Evolutionary conservation across 2,888 invertebrate genomes (phyloP).

Genomic region (Pseudanteris insignis): DNA sequence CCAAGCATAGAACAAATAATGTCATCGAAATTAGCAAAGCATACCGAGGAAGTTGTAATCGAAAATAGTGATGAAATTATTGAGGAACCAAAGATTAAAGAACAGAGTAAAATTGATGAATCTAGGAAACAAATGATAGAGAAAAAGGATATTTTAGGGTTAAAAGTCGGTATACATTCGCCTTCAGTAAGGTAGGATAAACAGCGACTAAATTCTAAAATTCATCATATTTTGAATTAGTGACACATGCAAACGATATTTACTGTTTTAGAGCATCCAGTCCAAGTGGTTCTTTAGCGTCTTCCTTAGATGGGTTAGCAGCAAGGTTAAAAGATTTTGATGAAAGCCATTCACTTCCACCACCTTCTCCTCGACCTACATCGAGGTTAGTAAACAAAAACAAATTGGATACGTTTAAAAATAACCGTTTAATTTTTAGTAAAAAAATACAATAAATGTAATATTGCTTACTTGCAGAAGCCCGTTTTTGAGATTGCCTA

Average conservation of each 20-base stretch:
- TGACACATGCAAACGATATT: no score
- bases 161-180: constrained; percentile 44
- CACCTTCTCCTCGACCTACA: constrained; percentile 63
- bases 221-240: no score
- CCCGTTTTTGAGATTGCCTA: constrained; percentile 70
- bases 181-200: constrained; percentile 58
- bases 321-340: constrained; percentile 63
- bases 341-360: constrained; percentile 63
- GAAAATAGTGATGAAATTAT: constrained; percentile 13
- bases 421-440: no score
- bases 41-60: constrained; percentile 53
- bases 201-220: no score
- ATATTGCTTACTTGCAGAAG: constrained; percentile 17
- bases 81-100: constrained; percentile 23
- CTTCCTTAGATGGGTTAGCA: constrained; percentile 61
- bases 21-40: constrained; percentile 55
- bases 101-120: constrained; percentile 30
- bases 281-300: constrained; percentile 61
- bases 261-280: constrained; percentile 57
- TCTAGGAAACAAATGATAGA: constrained; percentile 11
- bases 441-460: no score
- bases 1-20: constrained; percentile 68
- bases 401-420: no score
- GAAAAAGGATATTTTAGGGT: constrained; percentile 28
- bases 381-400: constrained; percentile 11